Base-by-base conservation (phyloP, 2,888 invertebrate species). In the Fragum fragum region DNA sequence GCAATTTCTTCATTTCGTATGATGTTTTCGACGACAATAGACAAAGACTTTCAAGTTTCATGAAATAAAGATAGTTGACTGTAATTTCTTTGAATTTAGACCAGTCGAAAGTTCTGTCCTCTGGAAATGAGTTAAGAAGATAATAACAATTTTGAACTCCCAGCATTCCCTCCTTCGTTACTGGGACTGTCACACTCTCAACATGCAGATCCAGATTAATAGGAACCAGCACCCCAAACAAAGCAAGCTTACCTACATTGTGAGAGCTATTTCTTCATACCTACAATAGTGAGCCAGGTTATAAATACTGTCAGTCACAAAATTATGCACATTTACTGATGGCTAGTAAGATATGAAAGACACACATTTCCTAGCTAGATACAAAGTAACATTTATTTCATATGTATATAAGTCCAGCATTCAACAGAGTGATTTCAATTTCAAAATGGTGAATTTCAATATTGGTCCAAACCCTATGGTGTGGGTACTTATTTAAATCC, bases 201-300 rank as follows among this genome's bases (percentile, higher is more conserved):
- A 53, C 63, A 76, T 81, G 73, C 79, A 59, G 36, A 59, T 66
- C 32, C 14, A 14, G n/a, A 72, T 23, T 52, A 53, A 57, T 36
- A 57, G n/a, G 14, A 21, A 57, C 53, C 55, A 32, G 9, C 72
- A 72, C 57, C 42, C 26, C n/a, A 61, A 61, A 61, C 26, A 57
- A 57, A 32, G 66, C 66, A 47, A 53, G 74, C 84, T 84, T 84
- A 84, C 84, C 84, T 84, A 84, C 70, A 52, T 18, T 28, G 63
- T 32, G 42, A 59, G 70, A 39, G 74, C 76, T 84, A 81, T 47
- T 76, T 77, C 85, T 76, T 85, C 78, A 85, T 26, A 85, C 85
- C 85, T 85, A 85, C 77, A 85, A 85, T 77, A 78, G 57, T 66
- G 78, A 79, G 73, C 61, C 52, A 73, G 47, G 66, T 18, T 70